A percentile compares a stretch with the other conserved stretches of the same genome.
Evolutionary conservation across 2,888 invertebrate species (phyloP).

Genomic region (Lepidochitona cinerea): DNA sequence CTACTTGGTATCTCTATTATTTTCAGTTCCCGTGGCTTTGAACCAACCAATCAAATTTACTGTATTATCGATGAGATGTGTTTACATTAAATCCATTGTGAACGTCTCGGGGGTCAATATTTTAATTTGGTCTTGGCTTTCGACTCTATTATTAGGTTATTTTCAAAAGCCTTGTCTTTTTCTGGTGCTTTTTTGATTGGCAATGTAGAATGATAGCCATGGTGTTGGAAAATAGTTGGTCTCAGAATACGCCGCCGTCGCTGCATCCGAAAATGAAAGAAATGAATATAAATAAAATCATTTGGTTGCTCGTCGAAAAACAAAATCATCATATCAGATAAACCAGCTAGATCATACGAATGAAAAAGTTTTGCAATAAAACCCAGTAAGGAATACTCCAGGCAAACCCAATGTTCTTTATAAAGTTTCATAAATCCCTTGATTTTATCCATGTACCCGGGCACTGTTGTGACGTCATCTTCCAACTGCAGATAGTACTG

Average conservation of each 20-base stretch:
- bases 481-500: conserved; percentile 69
- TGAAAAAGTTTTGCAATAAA: conserved; percentile 52
- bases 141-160: no score
- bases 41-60: no score
- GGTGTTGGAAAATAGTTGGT: conserved; percentile 54
- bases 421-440: conserved; percentile 59
- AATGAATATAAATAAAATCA: conserved; percentile 47
- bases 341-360: conserved; percentile 35
- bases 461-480: conserved; percentile 67
- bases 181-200: no score
- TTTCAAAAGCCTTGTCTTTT: no score
- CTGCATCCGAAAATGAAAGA: conserved; percentile 42
- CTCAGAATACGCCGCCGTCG: conserved; percentile 32
- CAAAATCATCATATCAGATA: conserved; percentile 62
- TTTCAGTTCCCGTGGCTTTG: no score
- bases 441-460: conserved; percentile 62
- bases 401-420: conserved; percentile 41
- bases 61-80: no score
- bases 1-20: no score
- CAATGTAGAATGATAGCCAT: conserved; percentile 46
- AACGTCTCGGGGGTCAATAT: no score
- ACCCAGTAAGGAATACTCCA: conserved; percentile 56
- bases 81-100: no score
- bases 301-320: conserved; percentile 52
- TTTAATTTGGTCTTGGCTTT: no score